Evolutionary conservation across 2,888 invertebrate species (phyloP).

Genomic region (Digitonthophagus gazella): DNA sequence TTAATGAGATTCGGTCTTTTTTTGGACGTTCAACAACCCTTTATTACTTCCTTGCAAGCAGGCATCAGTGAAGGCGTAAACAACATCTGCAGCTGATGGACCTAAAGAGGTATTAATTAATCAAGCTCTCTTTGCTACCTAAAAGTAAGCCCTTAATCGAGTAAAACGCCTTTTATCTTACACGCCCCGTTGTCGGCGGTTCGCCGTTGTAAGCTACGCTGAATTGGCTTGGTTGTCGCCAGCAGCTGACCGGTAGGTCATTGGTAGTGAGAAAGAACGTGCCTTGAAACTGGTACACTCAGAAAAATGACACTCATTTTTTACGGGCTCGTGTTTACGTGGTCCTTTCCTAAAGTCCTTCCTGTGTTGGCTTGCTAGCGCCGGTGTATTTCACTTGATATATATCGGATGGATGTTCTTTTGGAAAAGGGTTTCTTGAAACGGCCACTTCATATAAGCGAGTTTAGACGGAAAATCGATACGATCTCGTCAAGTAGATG

Average conservation of each 20-base stretch:
- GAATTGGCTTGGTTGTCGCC: conserved; percentile 39
- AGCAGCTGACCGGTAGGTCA: conserved; percentile 44
- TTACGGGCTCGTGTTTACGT: conserved; percentile 39
- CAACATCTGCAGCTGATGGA: background rate
- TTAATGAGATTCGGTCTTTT: no score
- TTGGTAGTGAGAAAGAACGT: conserved; percentile 40
- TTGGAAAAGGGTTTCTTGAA: background rate
- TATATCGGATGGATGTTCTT: background rate
- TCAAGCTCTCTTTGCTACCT: background rate
- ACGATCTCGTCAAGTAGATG: background rate
- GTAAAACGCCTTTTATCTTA: conserved; percentile 10
- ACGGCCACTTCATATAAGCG: no score
- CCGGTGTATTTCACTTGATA: conserved; percentile 15
- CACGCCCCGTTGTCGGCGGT: background rate
- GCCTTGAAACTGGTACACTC: conserved; percentile 39
- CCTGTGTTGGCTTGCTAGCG: conserved; percentile 25
- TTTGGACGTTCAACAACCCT: no score
- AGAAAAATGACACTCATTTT: conserved; percentile 42
- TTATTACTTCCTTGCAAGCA: background rate
- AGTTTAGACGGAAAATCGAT: background rate
- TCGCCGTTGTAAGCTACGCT: conserved; percentile 30
- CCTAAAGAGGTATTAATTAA: background rate
- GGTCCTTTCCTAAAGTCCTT: conserved; percentile 23
- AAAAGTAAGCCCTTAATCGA: conserved; percentile 22
- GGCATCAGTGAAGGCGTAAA: background rate